phyloP scores from a whole-genome alignment of 2,113 vertebrate genomes.

The Gambusia affinis region DNA sequence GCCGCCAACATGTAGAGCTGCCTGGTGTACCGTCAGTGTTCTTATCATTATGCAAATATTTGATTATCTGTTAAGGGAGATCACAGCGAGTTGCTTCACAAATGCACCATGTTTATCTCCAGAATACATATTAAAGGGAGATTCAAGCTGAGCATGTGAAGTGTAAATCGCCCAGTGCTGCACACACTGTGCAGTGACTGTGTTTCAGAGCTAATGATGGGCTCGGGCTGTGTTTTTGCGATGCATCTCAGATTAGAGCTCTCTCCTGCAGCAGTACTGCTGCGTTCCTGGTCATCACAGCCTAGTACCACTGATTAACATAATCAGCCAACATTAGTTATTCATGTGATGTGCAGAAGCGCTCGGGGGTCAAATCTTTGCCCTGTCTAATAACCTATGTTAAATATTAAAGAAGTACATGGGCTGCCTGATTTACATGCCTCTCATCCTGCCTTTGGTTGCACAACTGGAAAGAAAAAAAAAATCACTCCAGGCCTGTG shows the following conservation, averaged over 20 bases:
- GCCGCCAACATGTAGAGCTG: slow-evolving; percentile 40
- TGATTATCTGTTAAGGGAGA: slow-evolving; percentile 70
- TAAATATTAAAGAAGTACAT: slow-evolving; percentile 85
- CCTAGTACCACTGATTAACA: slow-evolving; percentile 79
- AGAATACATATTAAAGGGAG: slow-evolving; percentile 71
- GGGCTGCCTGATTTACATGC: slow-evolving; percentile 81
- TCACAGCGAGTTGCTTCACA: slow-evolving; percentile 68
- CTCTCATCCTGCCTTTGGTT: slow-evolving; percentile 76
- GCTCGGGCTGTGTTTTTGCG: slow-evolving; percentile 72
- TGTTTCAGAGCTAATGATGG: slow-evolving; percentile 74
- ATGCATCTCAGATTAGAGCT: slow-evolving; percentile 75
- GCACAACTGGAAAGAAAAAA: slow-evolving; percentile 53
- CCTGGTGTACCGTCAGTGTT: slow-evolving; percentile 45
- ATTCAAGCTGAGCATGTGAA: slow-evolving; percentile 72
- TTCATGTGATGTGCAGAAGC: slow-evolving; percentile 81
- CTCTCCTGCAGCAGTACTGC: slow-evolving; percentile 70
- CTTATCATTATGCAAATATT: slow-evolving; percentile 76
- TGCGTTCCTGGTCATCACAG: slow-evolving; percentile 76
- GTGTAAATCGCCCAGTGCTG: slow-evolving; percentile 69
- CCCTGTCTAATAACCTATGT: slow-evolving; percentile 85
- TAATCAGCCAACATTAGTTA: slow-evolving; percentile 84
- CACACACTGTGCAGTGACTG: slow-evolving; percentile 57
- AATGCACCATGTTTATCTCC: slow-evolving; percentile 73
- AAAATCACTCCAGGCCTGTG: slow-evolving; percentile 57
- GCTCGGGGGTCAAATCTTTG: slow-evolving; percentile 82